Conservation (phyloP, 2,888 invertebrate species). For the Buathra laborator region DNA sequence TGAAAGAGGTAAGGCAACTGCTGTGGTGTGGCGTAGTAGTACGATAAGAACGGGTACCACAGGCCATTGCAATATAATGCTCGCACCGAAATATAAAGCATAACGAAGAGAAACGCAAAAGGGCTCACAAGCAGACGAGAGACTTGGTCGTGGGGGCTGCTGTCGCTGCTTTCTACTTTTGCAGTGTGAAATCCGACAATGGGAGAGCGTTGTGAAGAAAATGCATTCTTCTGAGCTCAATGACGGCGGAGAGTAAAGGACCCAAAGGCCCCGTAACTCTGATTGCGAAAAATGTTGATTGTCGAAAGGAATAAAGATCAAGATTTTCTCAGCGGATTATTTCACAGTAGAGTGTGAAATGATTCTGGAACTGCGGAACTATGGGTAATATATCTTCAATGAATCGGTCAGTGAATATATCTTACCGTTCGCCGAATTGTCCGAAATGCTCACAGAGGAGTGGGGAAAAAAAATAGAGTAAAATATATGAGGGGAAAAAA, state of each 20-base stretch:
- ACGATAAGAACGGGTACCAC: constrained; percentile 49
- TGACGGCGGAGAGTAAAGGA: background rate
- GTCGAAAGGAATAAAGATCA: background rate
- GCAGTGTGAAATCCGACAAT: constrained; percentile 28
- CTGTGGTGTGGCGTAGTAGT: constrained; percentile 38
- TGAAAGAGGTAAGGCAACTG: constrained; percentile 48
- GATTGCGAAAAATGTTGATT: constrained; percentile 21
- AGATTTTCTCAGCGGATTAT: background rate
- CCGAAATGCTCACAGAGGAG: background rate
- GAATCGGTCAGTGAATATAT: too few species aligned
- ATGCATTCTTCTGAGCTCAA: constrained; percentile 21
- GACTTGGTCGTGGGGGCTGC: background rate
- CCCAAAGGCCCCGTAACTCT: background rate
- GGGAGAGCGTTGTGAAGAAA: constrained; percentile 11
- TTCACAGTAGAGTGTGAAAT: too few species aligned
- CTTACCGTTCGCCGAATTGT: too few species aligned
- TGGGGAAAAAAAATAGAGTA: background rate
- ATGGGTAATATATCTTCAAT: too few species aligned
- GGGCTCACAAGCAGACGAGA: constrained; percentile 1
- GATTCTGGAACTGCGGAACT: too few species aligned
- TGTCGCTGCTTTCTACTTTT: background rate
- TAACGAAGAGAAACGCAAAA: constrained; percentile 38
- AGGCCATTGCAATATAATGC: constrained; percentile 52
- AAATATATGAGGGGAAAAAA: background rate
- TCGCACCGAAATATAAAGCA: constrained; percentile 51